Evolutionary conservation across 1,140 invertebrate species (phyloP).

Genomic region (Drosophila truncata): DNA sequence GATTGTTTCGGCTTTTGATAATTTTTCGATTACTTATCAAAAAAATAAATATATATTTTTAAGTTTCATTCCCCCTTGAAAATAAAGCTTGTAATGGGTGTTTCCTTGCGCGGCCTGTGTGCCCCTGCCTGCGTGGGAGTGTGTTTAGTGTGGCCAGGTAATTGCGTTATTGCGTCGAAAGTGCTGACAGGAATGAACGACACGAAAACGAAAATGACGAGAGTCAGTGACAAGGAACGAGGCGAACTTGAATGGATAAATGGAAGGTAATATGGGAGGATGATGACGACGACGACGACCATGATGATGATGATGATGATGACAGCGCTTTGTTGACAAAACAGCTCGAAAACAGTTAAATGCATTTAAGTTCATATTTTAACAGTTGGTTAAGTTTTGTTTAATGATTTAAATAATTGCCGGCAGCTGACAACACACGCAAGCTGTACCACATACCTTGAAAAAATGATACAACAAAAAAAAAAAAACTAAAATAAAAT

Average conservation of each 20-base stretch:
- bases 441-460: constrained; percentile 9
- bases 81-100: not conserved
- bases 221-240: constrained; percentile 51
- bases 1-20: not conserved
- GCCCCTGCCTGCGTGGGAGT: constrained; percentile 32
- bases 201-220: constrained; percentile 46
- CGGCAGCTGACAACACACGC: constrained; percentile 30
- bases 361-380: constrained; percentile 83
- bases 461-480: not conserved
- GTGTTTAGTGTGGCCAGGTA: constrained; percentile 60
- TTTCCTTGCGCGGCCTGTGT: not conserved
- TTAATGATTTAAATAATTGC: constrained; percentile 83
- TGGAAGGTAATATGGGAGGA: constrained; percentile 20
- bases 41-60: not conserved
- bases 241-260: constrained; percentile 17
- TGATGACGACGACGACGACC: constrained; percentile 47
- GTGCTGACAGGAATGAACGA: constrained; percentile 73
- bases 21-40: not conserved
- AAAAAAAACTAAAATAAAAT: not conserved
- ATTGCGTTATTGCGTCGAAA: constrained; percentile 76
- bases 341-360: constrained; percentile 80
- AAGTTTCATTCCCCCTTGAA: not conserved
- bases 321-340: constrained; percentile 80
- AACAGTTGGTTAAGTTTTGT: constrained; percentile 83
- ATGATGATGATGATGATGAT: constrained; percentile 64